Evolutionary conservation across 2,797 vertebrate species (phyloP).

Genomic region (Malacoctenus gilli): DNA sequence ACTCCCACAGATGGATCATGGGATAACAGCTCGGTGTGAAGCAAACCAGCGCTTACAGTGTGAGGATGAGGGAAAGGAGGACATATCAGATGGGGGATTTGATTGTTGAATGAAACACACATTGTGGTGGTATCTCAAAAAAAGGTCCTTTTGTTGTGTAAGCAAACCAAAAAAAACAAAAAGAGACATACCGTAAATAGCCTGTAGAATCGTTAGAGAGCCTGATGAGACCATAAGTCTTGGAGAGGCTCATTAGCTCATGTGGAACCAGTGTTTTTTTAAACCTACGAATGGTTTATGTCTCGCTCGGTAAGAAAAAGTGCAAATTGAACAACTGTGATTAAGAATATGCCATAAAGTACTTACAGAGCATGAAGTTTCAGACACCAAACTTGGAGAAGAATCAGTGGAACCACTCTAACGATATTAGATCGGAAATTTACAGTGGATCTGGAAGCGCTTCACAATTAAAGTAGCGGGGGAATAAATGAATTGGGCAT

Average conservation of each 20-base stretch:
- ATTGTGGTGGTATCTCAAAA: background rate
- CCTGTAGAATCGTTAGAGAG: constrained; percentile 1
- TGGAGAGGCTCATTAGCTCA: constrained; percentile 32
- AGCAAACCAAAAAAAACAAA: constrained; percentile 4
- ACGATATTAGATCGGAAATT: constrained; percentile 54
- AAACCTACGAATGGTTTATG: constrained; percentile 38
- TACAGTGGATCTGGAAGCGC: constrained; percentile 57
- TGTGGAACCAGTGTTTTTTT: constrained; percentile 25
- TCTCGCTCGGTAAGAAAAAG: constrained; percentile 24
- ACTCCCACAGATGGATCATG: constrained; percentile 44
- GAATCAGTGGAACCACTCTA: constrained; percentile 27
- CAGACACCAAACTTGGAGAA: constrained; percentile 39
- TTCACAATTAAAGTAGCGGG: constrained; percentile 64
- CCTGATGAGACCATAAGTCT: constrained; percentile 3
- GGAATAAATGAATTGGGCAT: constrained; percentile 67
- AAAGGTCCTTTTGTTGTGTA: background rate
- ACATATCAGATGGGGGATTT: background rate
- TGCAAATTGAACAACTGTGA: constrained; percentile 33
- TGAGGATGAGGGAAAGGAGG: constrained; percentile 25
- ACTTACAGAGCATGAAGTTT: constrained; percentile 45
- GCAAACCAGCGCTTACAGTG: constrained; percentile 26
- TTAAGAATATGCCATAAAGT: constrained; percentile 48
- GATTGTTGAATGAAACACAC: constrained; percentile 12
- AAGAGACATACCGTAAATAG: constrained; percentile 1
- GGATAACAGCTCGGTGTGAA: constrained; percentile 48